A percentile compares a stretch with the other conserved stretches of the same genome.
These are phyloP conservation scores for Rhyacophila evoluta DNA, from an alignment of 2,888 invertebrate species.

Conservation along the genomic window DNA sequence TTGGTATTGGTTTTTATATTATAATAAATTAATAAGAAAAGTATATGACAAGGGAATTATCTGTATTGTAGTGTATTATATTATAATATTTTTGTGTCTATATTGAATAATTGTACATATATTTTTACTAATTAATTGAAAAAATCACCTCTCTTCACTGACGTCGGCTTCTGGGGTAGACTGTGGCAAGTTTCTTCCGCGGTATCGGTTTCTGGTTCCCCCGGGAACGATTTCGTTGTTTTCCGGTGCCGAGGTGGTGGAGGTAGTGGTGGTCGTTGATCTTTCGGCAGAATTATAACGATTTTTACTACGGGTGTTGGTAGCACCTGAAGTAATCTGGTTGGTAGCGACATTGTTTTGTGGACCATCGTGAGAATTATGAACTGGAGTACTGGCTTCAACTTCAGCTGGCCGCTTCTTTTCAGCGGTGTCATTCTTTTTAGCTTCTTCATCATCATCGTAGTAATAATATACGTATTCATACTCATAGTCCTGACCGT, in stretches of 20 bases:
- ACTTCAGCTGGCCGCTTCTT: conserved; percentile 55
- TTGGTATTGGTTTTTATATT: too few relatives aligned
- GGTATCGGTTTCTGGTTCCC: conserved; percentile 64
- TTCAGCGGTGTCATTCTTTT: conserved; percentile 59
- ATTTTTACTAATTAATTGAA: too few relatives aligned
- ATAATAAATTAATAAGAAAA: too few relatives aligned
- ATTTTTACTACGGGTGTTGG: conserved; percentile 65
- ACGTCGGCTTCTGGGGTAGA: conserved; percentile 69
- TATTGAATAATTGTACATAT: too few relatives aligned
- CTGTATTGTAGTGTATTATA: too few relatives aligned
- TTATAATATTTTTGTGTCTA: too few relatives aligned
- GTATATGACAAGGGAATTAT: too few relatives aligned
- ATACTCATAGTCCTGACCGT: conserved; percentile 91
- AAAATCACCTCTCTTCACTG: conserved; percentile 68
- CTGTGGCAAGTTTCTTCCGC: conserved; percentile 67
- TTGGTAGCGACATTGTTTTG: conserved; percentile 67
- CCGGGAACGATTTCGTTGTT: conserved; percentile 77
- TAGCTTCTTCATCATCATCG: conserved; percentile 81
- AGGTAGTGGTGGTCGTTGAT: conserved; percentile 62
- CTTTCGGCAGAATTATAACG: conserved; percentile 72
- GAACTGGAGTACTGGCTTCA: conserved; percentile 58
- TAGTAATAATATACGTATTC: conserved; percentile 93
- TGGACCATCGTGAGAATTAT: conserved; percentile 74
- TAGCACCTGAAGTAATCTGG: conserved; percentile 59
- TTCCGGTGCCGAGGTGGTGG: conserved; percentile 69